These are phyloP conservation scores for Lithobates sylvaticus DNA, from an alignment of 2,797 vertebrate genomes.

Conservation along the genomic window DNA sequence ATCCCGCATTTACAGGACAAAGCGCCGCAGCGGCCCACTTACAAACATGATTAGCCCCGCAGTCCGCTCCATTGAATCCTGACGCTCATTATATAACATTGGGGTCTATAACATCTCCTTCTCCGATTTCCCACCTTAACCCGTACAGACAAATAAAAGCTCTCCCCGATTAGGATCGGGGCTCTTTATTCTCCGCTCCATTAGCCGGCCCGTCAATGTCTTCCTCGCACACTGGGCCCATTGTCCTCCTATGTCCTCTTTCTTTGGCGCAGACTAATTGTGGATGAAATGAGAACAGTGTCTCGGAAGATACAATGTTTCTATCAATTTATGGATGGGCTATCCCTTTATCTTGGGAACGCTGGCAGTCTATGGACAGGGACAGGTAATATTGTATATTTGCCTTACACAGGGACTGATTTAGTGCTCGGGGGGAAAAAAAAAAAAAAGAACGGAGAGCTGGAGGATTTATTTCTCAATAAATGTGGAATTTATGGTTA, in stretches of 20 bases:
- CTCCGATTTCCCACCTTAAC: slow-evolving; percentile 64
- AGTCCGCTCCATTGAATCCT: neutral
- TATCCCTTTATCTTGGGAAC: neutral
- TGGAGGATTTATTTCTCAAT: neutral
- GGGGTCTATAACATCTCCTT: slow-evolving; percentile 36
- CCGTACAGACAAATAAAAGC: slow-evolving; percentile 59
- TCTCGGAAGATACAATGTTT: slow-evolving; percentile 22
- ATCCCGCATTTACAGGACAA: neutral
- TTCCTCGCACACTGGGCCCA: slow-evolving; percentile 64
- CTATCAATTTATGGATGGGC: neutral
- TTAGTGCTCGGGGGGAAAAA: too few relatives aligned
- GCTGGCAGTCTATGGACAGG: neutral
- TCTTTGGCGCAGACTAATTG: slow-evolving; percentile 66
- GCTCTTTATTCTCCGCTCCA: slow-evolving; percentile 63
- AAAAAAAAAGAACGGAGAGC: neutral
- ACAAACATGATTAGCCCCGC: neutral
- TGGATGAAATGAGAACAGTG: slow-evolving; percentile 63
- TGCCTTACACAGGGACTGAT: neutral
- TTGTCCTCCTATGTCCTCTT: slow-evolving; percentile 67
- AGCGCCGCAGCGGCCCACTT: neutral
- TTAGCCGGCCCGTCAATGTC: slow-evolving; percentile 66
- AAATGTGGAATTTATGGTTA: too few relatives aligned
- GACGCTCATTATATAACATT: slow-evolving; percentile 24
- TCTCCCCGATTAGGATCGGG: slow-evolving; percentile 67
- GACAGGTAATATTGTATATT: too few relatives aligned